Evolutionary conservation across 2,797 vertebrate species (phyloP).

Genomic region (Brachymystax lenok): DNA sequence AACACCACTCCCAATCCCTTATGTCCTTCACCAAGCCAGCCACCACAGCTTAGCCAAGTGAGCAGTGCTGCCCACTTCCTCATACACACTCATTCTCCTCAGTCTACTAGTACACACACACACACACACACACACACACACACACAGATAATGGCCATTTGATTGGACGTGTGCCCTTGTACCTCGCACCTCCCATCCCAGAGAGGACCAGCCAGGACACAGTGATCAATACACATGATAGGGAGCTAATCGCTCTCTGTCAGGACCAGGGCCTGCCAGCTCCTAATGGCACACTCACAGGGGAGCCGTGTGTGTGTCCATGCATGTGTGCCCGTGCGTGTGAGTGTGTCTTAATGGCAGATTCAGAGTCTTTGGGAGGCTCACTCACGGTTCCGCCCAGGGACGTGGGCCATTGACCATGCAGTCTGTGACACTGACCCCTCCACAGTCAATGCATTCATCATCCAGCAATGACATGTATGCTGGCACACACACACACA

Average conservation of each 20-base stretch:
- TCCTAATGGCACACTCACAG: constrained; percentile 73
- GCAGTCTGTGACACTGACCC: constrained; percentile 78
- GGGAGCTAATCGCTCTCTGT: constrained; percentile 81
- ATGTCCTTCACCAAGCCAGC: neutral
- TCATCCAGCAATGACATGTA: constrained; percentile 69
- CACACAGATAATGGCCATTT: constrained; percentile 9
- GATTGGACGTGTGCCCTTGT: constrained; percentile 26
- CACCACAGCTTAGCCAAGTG: neutral
- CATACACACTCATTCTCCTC: neutral
- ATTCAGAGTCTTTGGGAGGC: constrained; percentile 73
- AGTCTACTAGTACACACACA: neutral
- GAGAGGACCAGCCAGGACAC: constrained; percentile 60
- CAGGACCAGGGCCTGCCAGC: constrained; percentile 65
- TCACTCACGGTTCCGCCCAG: constrained; percentile 69
- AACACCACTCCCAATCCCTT: neutral
- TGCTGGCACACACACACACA: neutral
- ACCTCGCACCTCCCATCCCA: constrained; percentile 53
- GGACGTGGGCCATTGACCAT: constrained; percentile 76
- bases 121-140: constrained; percentile 19
- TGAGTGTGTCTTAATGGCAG: constrained; percentile 61
- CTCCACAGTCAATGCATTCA: constrained; percentile 71
- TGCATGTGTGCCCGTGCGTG: constrained; percentile 37
- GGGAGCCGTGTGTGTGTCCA: constrained; percentile 40
- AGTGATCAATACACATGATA: constrained; percentile 81
- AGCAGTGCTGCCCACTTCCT: neutral